Evolutionary conservation across 2,888 invertebrate genomes (phyloP), one percentile per base, ranked within the genome.

Genomic region (Eristalis tenax): DNA sequence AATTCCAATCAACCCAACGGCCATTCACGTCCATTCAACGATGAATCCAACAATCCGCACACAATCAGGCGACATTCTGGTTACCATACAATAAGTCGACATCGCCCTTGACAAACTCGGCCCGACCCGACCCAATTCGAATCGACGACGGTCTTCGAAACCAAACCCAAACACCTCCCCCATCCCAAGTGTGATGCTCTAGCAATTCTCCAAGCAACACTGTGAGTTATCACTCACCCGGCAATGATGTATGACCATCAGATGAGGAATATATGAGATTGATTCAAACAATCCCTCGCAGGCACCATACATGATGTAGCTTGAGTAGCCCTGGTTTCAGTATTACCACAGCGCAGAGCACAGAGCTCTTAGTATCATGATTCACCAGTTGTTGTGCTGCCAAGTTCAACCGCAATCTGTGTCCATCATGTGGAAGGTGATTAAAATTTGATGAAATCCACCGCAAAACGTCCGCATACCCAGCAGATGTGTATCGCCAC

Each of bases 371-470:
- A 50, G 69, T 69, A 77, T 73, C 81, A 81, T 64, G 68, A 81
- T 77, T 77, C 73, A 81, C 64, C 84, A 70, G 80, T 76, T 71
- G 40, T 76, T 76, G 40, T 82, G 59, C 85, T 74, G 66, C 81
- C 86, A 78, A 79, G 59, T 66, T 75, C 78, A 38, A 79, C 73
- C 74, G 75, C 83, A 86, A 83, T 86, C 75, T 86, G 70, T 83
- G 83, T 75, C 83, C 86, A 83, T 86, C 86, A 82, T 61, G 65
- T 74, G 43, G 86, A 86, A 61, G 82, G 83, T 86, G 86, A 86
- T 86, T 86, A 83, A 86, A 83, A 71, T 78, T 86, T 86, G 83
- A 86, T 86, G 86, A 83, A 86, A 83, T 75, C 43, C 78, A 79
- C 78, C 78, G 70, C 83, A 86, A 74, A 78, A 69, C 74, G 82